These are phyloP conservation scores for Biston stratarius DNA, from an alignment of 2,888 invertebrate genomes.

Conservation along the genomic window DNA sequence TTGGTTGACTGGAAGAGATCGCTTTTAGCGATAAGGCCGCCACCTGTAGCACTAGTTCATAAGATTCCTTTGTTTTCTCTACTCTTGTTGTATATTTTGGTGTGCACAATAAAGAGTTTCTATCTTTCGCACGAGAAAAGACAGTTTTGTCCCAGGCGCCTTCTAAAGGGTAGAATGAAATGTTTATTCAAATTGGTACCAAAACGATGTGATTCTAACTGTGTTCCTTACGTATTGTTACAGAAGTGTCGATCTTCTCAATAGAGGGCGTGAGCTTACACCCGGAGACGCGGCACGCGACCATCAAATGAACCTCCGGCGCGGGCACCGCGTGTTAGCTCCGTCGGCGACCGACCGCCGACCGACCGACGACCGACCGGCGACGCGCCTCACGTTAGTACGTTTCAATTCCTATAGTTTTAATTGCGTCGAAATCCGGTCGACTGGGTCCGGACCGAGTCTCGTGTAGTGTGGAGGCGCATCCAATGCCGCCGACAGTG, in stretches of 20 bases:
- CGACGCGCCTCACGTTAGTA: conserved; percentile 61
- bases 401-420: conserved; percentile 76
- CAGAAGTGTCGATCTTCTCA: conserved; percentile 98
- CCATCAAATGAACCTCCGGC: conserved; percentile 76
- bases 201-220: background rate
- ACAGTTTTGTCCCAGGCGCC: too few species aligned
- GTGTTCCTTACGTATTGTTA: conserved; percentile 68
- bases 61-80: too few species aligned
- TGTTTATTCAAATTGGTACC: background rate
- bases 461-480: conserved; percentile 61
- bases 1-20: too few species aligned
- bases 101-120: too few species aligned
- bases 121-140: too few species aligned
- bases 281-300: conserved; percentile 90
- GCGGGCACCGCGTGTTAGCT: conserved; percentile 50
- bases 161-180: too few species aligned
- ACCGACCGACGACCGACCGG: conserved; percentile 34
- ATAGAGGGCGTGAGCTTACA: conserved; percentile 96
- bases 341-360: conserved; percentile 35
- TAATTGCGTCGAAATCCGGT: conserved; percentile 57
- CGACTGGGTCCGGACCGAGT: conserved; percentile 73
- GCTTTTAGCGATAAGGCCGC: too few species aligned
- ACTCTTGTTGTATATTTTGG: too few species aligned
- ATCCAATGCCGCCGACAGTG: conserved; percentile 69
- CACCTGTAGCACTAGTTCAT: too few species aligned